These are phyloP conservation scores for Reticulitermes speratus DNA, from an alignment of 1,140 invertebrate genomes.

Conservation along the genomic window DNA sequence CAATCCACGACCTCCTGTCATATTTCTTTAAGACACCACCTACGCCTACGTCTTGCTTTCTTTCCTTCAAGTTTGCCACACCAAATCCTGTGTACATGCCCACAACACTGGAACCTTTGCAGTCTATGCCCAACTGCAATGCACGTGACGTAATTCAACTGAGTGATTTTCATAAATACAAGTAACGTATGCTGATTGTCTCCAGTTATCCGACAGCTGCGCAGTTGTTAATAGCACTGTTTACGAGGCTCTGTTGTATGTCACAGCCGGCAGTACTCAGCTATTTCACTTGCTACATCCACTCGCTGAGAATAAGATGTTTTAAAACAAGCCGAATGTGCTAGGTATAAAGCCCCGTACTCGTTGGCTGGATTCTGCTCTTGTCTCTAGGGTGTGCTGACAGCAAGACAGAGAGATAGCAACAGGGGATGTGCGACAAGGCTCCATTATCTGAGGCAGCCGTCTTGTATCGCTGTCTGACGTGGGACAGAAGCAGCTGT, in stretches of 20 bases:
- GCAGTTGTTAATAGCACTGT: too few relatives aligned
- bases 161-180: too few relatives aligned
- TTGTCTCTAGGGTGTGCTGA: not conserved
- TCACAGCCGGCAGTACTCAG: not conserved
- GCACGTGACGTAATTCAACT: too few relatives aligned
- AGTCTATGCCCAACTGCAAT: too few relatives aligned
- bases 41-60: too few relatives aligned
- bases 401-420: not conserved
- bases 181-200: too few relatives aligned
- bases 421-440: not conserved
- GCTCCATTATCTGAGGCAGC: not conserved
- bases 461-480: not conserved
- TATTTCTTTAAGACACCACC: too few relatives aligned
- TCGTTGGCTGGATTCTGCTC: not conserved
- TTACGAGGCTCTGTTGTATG: not conserved
- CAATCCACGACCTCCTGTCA: too few relatives aligned
- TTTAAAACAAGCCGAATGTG: not conserved
- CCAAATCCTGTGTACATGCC: too few relatives aligned
- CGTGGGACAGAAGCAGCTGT: not conserved
- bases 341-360: not conserved
- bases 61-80: too few relatives aligned
- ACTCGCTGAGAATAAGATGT: not conserved
- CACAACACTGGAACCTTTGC: too few relatives aligned
- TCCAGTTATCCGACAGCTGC: too few relatives aligned
- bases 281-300: not conserved